phyloP scores from a whole-genome alignment of 2,113 vertebrate genomes.

The Tonatia bakeri region DNA sequence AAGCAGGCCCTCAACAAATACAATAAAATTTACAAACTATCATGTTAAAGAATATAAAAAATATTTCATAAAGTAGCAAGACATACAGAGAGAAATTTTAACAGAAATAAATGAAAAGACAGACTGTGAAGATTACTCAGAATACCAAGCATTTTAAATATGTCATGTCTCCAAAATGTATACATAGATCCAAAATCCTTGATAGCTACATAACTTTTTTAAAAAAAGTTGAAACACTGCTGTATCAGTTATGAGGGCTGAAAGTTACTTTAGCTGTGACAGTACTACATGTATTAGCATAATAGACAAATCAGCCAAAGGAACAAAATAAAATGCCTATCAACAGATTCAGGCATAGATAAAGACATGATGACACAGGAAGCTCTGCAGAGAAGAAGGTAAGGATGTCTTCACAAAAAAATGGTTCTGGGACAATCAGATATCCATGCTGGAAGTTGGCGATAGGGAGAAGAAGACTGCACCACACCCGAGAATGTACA shows the following conservation, averaged over 20 bases:
- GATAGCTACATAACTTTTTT: not conserved
- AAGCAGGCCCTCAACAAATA: not conserved
- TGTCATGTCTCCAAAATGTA: not conserved
- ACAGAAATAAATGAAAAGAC: not conserved
- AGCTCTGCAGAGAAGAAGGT: not conserved
- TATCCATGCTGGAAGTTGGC: not conserved
- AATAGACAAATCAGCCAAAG: not conserved
- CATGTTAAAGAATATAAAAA: not conserved
- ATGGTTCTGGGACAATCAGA: not conserved
- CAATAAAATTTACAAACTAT: not conserved
- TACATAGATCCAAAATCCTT: not conserved
- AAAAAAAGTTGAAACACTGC: not conserved
- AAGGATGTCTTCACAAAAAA: not conserved
- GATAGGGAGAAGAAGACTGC: not conserved
- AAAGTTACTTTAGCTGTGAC: not conserved
- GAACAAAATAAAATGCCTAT: not conserved
- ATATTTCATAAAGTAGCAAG: not conserved
- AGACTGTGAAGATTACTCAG: not conserved
- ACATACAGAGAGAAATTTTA: not conserved
- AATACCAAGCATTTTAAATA: not conserved
- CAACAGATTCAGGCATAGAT: not conserved
- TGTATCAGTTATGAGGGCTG: not conserved
- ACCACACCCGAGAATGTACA: not conserved
- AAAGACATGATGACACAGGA: not conserved
- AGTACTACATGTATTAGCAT: not conserved